These are phyloP conservation scores for Eleutherodactylus coqui DNA, from an alignment of 2,797 vertebrate genomes.

Conservation along the genomic window DNA sequence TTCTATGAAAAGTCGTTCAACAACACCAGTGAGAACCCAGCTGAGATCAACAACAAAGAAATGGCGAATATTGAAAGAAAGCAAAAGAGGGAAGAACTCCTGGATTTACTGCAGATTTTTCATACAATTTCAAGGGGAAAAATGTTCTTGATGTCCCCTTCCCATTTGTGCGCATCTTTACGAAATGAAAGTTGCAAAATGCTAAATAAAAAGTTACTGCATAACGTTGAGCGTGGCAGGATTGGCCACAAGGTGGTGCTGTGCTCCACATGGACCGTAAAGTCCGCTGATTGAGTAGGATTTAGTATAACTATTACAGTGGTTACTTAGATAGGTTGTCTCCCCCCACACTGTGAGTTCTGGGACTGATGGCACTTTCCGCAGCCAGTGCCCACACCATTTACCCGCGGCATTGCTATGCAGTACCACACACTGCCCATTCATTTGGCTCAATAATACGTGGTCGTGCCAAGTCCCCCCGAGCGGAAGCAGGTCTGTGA, in stretches of 20 bases:
- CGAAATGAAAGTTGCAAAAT: neutral
- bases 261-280: neutral
- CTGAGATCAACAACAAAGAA: too few relatives aligned
- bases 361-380: neutral
- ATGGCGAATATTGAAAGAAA: too few relatives aligned
- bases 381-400: neutral
- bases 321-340: too few relatives aligned
- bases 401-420: neutral
- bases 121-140: neutral
- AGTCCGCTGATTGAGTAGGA: neutral
- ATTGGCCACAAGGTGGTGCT: constrained; percentile 14
- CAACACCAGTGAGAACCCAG: too few relatives aligned
- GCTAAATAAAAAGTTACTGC: neutral
- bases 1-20: too few relatives aligned
- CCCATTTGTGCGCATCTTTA: too few relatives aligned
- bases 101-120: too few relatives aligned
- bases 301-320: too few relatives aligned
- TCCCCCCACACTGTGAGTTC: neutral
- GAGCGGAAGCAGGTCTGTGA: too few relatives aligned
- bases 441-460: neutral
- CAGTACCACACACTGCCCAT: neutral
- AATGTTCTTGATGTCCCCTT: neutral
- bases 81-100: too few relatives aligned
- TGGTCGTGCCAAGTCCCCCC: too few relatives aligned
- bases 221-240: neutral